Conservation (phyloP, 2,888 invertebrate species). For the Acanthosepion esculentum region DNA sequence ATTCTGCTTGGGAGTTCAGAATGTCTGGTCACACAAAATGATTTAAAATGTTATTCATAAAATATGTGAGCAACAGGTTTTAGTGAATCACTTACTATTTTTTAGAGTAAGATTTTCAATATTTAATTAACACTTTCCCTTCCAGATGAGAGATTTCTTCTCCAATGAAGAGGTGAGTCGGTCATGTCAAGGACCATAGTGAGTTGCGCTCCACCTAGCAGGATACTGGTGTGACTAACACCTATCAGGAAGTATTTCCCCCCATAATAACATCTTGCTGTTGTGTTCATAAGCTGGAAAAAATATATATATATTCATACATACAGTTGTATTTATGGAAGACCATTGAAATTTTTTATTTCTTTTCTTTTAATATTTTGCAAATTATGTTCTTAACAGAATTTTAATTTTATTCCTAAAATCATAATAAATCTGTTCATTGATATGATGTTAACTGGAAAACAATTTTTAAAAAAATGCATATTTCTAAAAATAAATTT, state of each 20-base stretch:
- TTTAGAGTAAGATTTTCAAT: slow-evolving; percentile 41
- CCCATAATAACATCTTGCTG: slow-evolving; percentile 46
- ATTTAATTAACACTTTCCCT: slow-evolving; percentile 50
- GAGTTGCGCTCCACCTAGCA: slow-evolving; percentile 36
- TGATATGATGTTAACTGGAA: too few species aligned
- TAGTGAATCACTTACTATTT: not conserved
- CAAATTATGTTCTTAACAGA: not conserved
- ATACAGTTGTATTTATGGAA: slow-evolving; percentile 36
- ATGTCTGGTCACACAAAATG: not conserved
- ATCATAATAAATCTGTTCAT: too few species aligned
- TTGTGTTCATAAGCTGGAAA: slow-evolving; percentile 43
- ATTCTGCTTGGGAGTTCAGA: not conserved
- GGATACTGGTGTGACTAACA: slow-evolving; percentile 60
- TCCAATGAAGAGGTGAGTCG: slow-evolving; percentile 63
- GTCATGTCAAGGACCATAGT: slow-evolving; percentile 49
- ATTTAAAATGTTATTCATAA: not conserved
- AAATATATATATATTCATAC: not conserved
- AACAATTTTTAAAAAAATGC: too few species aligned
- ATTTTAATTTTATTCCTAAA: too few species aligned
- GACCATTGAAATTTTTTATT: slow-evolving; percentile 36
- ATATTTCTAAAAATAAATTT: too few species aligned
- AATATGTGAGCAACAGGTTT: not conserved
- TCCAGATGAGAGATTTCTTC: slow-evolving; percentile 66
- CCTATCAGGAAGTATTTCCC: slow-evolving; percentile 47
- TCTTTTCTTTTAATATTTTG: not conserved